A percentile compares a stretch with the other conserved stretches of the same genome.
Evolutionary conservation across 2,888 invertebrate genomes (phyloP).

Genomic region (Zeuzera pyrina): DNA sequence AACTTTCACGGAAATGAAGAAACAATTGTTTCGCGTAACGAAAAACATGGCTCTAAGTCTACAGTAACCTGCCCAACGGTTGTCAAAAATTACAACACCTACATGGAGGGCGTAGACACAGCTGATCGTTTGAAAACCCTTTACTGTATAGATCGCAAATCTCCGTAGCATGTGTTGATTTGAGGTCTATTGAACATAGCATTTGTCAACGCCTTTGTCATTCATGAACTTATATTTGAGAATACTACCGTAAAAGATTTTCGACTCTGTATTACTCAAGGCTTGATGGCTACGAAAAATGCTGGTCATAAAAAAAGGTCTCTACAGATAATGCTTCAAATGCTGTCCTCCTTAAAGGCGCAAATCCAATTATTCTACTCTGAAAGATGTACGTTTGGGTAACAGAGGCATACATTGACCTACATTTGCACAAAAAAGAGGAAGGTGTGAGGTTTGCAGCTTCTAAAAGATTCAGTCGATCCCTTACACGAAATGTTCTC

Average conservation of each 20-base stretch:
- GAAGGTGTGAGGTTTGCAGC: neutral
- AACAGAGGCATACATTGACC: neutral
- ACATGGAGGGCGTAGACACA: constrained; percentile 20
- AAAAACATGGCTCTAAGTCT: constrained; percentile 16
- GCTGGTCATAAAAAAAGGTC: neutral
- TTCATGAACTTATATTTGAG: neutral
- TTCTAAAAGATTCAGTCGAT: neutral
- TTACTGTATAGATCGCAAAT: constrained; percentile 27
- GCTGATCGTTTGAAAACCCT: constrained; percentile 28
- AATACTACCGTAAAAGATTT: neutral
- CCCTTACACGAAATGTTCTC: neutral
- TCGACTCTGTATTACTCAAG: neutral
- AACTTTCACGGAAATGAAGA: constrained; percentile 14
- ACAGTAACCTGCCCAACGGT: constrained; percentile 12
- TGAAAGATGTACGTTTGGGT: neutral
- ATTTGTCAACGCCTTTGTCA: neutral
- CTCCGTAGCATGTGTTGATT: constrained; percentile 29
- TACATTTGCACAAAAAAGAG: neutral
- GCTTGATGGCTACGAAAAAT: neutral
- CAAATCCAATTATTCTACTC: neutral
- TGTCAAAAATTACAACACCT: constrained; percentile 18
- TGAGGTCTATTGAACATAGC: constrained; percentile 19
- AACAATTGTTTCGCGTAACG: constrained; percentile 11
- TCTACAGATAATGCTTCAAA: no score
- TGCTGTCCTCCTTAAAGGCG: neutral